Base-by-base conservation (phyloP, 1,140 invertebrate species). In the Hermatobates lingyangjiaoensis region DNA sequence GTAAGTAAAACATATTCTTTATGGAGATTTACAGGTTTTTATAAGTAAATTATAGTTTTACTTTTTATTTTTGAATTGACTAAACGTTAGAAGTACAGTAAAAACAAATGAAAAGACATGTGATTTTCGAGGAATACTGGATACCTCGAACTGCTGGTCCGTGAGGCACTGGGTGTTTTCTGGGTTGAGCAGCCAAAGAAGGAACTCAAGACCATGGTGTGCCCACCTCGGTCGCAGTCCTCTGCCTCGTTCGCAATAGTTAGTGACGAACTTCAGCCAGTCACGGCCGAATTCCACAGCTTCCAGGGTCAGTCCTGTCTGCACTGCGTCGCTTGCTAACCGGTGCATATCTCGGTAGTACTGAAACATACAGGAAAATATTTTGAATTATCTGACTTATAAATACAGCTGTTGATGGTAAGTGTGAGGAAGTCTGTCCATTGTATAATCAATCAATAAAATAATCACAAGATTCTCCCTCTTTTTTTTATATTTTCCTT, bases 201-300 rank as follows among this genome's bases (percentile, higher is more conserved):
- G 65, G 65, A 88, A 92, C 56, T 92, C 87, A 20, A 92, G 61
- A 1, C 88, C 88, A 61, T 86, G 80, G 61, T 77, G 79, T 5
- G 84, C 84, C 84, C 84, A 91, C 61, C 85, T 72, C 0, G 88
- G 87, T 54, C 84, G 70, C 54, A 83, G 68, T 1, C 88, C 87
- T 44, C 85, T 68, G 0, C 88, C 88, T 40, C 79, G 68, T 62
- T 91, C 87, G 62, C 86, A 92, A 26, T 81, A 72, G 55, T 79
- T 75, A 54, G 75, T 74, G 0, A 87, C 85, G 65, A 91, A 92
- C 34, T 73, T 70, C 82, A 91, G 91, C 88, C 88, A 93, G 57
- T 83, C 72, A 53, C 76, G 71, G 2, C 87, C 83, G 66, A 91
- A 89, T 45, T 72, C 66, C 1, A 89, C 75, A 44, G 88, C 71